Evolutionary conservation across 2,888 invertebrate species (phyloP).

Genomic region (Timandra comae): DNA sequence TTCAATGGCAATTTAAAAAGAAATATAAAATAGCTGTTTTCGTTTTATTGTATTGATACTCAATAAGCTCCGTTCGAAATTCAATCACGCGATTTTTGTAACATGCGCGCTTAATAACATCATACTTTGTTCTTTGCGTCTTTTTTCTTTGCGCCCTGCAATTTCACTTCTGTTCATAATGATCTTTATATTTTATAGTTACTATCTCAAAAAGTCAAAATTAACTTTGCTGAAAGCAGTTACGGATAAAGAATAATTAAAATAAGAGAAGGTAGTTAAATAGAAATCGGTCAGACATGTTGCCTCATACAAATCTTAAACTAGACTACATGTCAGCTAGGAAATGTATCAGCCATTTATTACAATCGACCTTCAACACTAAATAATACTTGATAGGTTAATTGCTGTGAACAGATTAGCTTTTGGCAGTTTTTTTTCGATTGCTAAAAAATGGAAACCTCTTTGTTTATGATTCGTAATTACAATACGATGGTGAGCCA

Average conservation of each 20-base stretch:
- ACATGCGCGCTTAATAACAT: neutral
- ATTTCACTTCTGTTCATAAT: too few species aligned
- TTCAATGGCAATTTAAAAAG: constrained; percentile 42
- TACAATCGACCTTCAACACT: constrained; percentile 60
- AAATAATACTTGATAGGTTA: constrained; percentile 69
- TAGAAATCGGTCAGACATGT: too few species aligned
- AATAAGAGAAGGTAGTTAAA: too few species aligned
- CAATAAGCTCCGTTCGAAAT: constrained; percentile 24
- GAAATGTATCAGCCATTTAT: constrained; percentile 49
- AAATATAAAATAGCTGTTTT: constrained; percentile 35
- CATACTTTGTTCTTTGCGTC: constrained; percentile 14
- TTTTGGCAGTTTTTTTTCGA: constrained; percentile 66
- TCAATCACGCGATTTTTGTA: constrained; percentile 29
- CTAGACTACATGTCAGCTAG: constrained; percentile 36
- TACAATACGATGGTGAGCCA: constrained; percentile 61
- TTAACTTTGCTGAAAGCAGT: too few species aligned
- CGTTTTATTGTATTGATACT: constrained; percentile 31
- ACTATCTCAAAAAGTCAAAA: too few species aligned
- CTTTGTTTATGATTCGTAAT: constrained; percentile 73
- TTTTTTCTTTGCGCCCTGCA: too few species aligned
- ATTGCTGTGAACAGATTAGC: constrained; percentile 68
- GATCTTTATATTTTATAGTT: too few species aligned
- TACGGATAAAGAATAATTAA: too few species aligned
- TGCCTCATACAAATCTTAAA: too few species aligned
- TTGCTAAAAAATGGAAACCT: constrained; percentile 42